These are phyloP conservation scores for Malthinus flaveolus DNA, from an alignment of 2,888 invertebrate species.

Conservation along the genomic window DNA sequence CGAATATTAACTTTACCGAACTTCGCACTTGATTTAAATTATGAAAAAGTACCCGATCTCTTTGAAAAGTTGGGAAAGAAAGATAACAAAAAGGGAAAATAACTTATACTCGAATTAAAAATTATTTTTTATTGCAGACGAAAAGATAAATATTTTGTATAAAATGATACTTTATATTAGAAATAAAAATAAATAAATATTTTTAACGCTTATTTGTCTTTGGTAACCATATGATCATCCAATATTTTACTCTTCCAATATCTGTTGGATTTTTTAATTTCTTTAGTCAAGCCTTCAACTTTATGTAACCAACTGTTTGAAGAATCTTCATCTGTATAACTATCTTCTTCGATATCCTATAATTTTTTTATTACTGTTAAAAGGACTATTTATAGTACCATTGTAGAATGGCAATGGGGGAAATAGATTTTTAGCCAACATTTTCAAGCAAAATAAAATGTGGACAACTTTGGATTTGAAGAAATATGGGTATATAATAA, in stretches of 20 bases:
- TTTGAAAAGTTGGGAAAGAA: slow-evolving; percentile 31
- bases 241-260: slow-evolving; percentile 39
- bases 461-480: too few relatives aligned
- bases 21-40: slow-evolving; percentile 46
- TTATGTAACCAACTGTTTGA: slow-evolving; percentile 34
- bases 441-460: too few relatives aligned
- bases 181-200: slow-evolving; percentile 2
- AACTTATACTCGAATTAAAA: not conserved
- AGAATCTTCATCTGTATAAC: not conserved
- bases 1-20: slow-evolving; percentile 48
- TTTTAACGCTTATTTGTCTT: slow-evolving; percentile 24
- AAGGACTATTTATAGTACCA: too few relatives aligned
- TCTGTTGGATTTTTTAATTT: slow-evolving; percentile 37
- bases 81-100: slow-evolving; percentile 33
- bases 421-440: not conserved
- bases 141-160: not conserved
- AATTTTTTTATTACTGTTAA: not conserved
- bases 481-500: too few relatives aligned
- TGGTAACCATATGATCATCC: slow-evolving; percentile 37
- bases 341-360: not conserved
- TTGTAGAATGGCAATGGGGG: too few relatives aligned
- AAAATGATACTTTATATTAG: not conserved
- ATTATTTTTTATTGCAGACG: not conserved
- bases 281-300: slow-evolving; percentile 39
- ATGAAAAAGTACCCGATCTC: slow-evolving; percentile 38